Percentiles rank a stretch among this genome's conserved stretches.
These are phyloP conservation scores for Semotilus atromaculatus DNA, from an alignment of 2,797 vertebrate genomes.

Conservation along the genomic window DNA sequence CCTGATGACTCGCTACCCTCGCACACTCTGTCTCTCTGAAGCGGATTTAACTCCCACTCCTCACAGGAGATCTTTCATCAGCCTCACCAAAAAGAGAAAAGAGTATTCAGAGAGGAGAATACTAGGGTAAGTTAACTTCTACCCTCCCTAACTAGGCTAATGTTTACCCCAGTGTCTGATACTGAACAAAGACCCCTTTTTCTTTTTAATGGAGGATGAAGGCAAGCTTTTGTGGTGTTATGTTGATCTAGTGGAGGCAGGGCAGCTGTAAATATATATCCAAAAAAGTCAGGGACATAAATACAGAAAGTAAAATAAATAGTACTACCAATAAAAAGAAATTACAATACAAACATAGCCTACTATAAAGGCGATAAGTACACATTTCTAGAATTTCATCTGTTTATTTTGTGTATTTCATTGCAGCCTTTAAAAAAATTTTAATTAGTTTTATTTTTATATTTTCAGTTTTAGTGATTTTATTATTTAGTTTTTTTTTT, in stretches of 20 bases:
- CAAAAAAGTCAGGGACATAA: not conserved
- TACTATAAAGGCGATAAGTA: not conserved
- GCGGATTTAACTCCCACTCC: slow-evolving; percentile 68
- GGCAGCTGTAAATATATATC: not conserved
- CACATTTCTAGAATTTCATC: not conserved
- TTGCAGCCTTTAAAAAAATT: not conserved
- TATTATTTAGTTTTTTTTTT: too few species aligned
- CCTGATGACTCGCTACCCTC: slow-evolving; percentile 80
- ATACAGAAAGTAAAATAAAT: not conserved
- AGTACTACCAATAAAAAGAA: not conserved
- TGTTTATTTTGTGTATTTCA: not conserved
- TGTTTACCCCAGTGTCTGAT: not conserved
- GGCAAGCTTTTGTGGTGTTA: not conserved
- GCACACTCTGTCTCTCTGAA: slow-evolving; percentile 67
- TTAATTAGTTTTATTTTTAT: not conserved
- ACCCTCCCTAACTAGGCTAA: not conserved
- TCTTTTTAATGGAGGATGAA: not conserved
- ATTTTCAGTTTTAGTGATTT: not conserved
- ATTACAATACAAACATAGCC: not conserved
- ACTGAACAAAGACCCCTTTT: not conserved
- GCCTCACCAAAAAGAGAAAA: slow-evolving; percentile 91
- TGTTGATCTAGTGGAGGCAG: not conserved
- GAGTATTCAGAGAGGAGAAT: slow-evolving; percentile 94
- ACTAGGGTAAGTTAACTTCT: slow-evolving; percentile 81
- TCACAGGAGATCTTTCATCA: slow-evolving; percentile 86